phyloP scores from a whole-genome alignment of 2,113 vertebrate genomes.

The Actenoides lindsayi region DNA sequence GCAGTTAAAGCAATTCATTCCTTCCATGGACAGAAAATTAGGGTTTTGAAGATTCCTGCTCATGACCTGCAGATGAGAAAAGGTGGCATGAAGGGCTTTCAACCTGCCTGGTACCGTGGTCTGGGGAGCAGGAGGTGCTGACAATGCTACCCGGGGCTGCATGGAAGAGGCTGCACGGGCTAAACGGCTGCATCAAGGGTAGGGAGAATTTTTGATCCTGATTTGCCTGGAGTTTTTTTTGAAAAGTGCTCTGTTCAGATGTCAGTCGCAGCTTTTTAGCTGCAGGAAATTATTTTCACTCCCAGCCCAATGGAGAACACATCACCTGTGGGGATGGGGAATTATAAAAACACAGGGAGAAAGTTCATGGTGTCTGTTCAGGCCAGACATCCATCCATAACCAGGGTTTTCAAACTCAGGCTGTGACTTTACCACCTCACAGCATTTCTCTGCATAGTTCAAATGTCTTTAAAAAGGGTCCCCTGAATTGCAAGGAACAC shows the following conservation, averaged over 20 bases:
- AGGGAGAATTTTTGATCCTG: background rate
- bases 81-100: background rate
- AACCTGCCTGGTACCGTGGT: background rate
- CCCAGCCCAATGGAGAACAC: background rate
- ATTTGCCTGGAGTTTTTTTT: background rate
- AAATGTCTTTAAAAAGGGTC: background rate
- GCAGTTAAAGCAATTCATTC: background rate
- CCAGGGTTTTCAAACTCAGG: background rate
- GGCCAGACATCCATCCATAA: background rate
- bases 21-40: background rate
- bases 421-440: background rate
- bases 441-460: background rate
- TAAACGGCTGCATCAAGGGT: background rate
- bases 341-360: background rate
- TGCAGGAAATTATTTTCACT: background rate
- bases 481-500: background rate
- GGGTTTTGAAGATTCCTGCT: background rate
- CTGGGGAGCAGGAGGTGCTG: background rate
- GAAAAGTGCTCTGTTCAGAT: background rate
- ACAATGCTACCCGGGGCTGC: background rate
- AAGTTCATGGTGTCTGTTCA: background rate
- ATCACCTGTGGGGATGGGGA: background rate
- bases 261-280: background rate
- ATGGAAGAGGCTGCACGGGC: background rate
- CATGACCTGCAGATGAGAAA: background rate